phyloP scores from a whole-genome alignment of 2,888 invertebrate genomes.

The Sepioteuthis lessoniana region DNA sequence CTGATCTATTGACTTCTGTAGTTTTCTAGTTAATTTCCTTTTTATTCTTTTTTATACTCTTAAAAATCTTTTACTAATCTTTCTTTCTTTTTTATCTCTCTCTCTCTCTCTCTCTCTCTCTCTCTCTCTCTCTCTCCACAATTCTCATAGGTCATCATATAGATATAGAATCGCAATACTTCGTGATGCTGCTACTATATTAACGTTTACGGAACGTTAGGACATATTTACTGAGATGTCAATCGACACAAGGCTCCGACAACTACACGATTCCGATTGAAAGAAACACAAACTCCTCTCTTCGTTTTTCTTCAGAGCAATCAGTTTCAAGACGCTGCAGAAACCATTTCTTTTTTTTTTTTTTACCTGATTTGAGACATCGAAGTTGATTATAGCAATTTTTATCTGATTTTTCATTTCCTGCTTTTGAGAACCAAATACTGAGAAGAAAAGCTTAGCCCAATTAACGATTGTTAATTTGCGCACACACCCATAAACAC shows the following conservation, averaged over 20 bases:
- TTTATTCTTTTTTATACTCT: no score
- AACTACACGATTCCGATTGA: neutral
- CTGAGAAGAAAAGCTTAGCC: neutral
- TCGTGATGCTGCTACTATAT: neutral
- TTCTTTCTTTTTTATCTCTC: neutral
- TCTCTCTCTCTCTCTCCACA: neutral
- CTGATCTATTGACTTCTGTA: neutral
- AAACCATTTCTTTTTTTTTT: neutral
- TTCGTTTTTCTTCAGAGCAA: neutral
- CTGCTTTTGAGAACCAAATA: neutral
- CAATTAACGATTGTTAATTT: neutral
- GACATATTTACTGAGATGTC: neutral
- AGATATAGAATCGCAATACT: neutral
- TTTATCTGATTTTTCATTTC: constrained; percentile 14
- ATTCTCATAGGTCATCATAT: neutral
- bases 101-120: neutral
- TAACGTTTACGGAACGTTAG: neutral
- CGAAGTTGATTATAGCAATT: neutral
- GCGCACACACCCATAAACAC: no score
- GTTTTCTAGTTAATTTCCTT: no score
- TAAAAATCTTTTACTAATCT: no score
- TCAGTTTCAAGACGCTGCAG: neutral
- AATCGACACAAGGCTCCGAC: neutral
- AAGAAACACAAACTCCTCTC: neutral
- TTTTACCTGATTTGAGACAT: neutral